These are phyloP conservation scores for Xenus cinereus DNA, from an alignment of 2,113 vertebrate species.

Conservation along the genomic window DNA sequence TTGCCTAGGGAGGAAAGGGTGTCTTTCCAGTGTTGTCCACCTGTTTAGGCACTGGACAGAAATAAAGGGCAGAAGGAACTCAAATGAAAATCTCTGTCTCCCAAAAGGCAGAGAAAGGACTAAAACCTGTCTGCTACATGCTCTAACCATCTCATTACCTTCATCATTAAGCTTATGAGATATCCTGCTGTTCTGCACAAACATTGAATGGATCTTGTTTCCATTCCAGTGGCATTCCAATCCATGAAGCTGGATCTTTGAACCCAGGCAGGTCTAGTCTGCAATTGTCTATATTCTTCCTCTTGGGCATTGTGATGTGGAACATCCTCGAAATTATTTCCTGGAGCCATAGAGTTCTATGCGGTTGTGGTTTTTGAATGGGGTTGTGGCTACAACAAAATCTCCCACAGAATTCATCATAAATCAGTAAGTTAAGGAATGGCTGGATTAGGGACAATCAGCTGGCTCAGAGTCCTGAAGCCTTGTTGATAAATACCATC, in stretches of 20 bases:
- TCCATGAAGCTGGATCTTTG: background rate
- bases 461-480: background rate
- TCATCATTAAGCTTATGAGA: background rate
- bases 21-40: background rate
- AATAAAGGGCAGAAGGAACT: background rate
- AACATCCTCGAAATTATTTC: background rate
- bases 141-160: background rate
- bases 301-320: background rate
- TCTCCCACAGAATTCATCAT: background rate
- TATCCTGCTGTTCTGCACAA: background rate
- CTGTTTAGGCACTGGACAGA: background rate
- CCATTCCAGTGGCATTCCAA: background rate
- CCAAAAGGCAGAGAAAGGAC: background rate
- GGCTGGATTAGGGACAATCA: background rate
- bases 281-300: background rate
- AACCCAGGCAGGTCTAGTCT: background rate
- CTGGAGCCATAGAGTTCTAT: background rate
- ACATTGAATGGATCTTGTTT: background rate
- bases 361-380: background rate
- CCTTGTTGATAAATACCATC: background rate
- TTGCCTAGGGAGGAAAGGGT: background rate
- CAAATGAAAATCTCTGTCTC: background rate
- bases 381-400: background rate
- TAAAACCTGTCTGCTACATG: background rate
- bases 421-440: background rate